phyloP scores from a whole-genome alignment of 2,888 invertebrate genomes.

The Nowickia ferox region DNA sequence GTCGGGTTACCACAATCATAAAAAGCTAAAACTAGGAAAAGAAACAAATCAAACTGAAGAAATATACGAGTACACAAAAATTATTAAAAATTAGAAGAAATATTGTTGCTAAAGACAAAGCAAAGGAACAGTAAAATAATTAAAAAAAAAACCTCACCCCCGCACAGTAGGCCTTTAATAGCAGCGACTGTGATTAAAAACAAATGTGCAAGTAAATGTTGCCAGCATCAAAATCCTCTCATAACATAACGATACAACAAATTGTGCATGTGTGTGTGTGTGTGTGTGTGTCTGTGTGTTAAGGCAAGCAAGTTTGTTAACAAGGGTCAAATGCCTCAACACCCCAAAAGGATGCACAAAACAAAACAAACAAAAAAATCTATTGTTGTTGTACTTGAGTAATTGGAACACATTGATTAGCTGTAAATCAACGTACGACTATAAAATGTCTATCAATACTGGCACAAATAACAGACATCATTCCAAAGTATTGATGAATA shows the following conservation, averaged over 20 bases:
- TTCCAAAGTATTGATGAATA: slow-evolving; percentile 59
- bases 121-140: no score
- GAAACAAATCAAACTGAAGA: no score
- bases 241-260: background rate
- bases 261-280: background rate
- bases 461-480: slow-evolving; percentile 38
- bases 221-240: slow-evolving; percentile 49
- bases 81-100: no score
- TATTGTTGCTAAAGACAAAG: no score
- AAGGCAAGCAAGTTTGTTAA: slow-evolving; percentile 32
- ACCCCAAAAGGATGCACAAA: slow-evolving; percentile 39
- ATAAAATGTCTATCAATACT: slow-evolving; percentile 69
- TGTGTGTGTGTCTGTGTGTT: background rate
- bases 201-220: slow-evolving; percentile 48
- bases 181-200: slow-evolving; percentile 27
- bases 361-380: slow-evolving; percentile 9
- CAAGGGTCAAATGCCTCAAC: slow-evolving; percentile 68
- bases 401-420: slow-evolving; percentile 75
- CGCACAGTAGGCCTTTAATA: slow-evolving; percentile 39
- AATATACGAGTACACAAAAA: no score
- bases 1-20: no score
- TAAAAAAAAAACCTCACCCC: no score
- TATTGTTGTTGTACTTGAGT: slow-evolving; percentile 59
- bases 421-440: slow-evolving; percentile 71
- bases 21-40: no score